These are phyloP conservation scores for Conistra vaccinii DNA, from an alignment of 2,888 invertebrate genomes.

Conservation along the genomic window DNA sequence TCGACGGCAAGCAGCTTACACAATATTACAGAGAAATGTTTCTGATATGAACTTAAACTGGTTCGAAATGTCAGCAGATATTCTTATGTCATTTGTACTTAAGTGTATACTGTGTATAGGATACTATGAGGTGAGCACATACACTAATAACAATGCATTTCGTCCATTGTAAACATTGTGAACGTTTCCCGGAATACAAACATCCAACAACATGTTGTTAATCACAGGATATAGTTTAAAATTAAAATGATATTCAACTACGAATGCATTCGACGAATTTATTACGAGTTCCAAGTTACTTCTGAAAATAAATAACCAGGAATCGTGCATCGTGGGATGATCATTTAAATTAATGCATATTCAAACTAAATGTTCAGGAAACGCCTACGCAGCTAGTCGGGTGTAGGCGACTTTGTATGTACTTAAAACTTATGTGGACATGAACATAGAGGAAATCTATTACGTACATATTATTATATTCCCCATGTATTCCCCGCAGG, in stretches of 20 bases:
- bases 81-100: neutral
- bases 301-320: neutral
- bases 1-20: slow-evolving; percentile 11
- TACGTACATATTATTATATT: too few relatives aligned
- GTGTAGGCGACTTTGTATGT: neutral
- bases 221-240: neutral
- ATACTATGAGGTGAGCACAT: neutral
- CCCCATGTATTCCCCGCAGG: too few relatives aligned
- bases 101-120: too few relatives aligned
- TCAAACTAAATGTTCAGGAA: neutral
- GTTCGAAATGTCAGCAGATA: neutral
- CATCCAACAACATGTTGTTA: neutral
- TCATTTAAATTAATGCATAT: neutral
- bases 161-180: neutral
- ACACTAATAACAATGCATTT: too few relatives aligned
- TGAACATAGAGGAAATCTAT: too few relatives aligned
- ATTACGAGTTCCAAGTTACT: neutral
- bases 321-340: neutral
- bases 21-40: slow-evolving; percentile 10
- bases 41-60: neutral
- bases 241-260: neutral
- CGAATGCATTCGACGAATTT: neutral
- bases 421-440: neutral
- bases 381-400: neutral
- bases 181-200: neutral